Evolutionary conservation across 1,140 invertebrate species (phyloP), one percentile per base, ranked within the genome.

Genomic region (Tyrophagus putrescentiae): DNA sequence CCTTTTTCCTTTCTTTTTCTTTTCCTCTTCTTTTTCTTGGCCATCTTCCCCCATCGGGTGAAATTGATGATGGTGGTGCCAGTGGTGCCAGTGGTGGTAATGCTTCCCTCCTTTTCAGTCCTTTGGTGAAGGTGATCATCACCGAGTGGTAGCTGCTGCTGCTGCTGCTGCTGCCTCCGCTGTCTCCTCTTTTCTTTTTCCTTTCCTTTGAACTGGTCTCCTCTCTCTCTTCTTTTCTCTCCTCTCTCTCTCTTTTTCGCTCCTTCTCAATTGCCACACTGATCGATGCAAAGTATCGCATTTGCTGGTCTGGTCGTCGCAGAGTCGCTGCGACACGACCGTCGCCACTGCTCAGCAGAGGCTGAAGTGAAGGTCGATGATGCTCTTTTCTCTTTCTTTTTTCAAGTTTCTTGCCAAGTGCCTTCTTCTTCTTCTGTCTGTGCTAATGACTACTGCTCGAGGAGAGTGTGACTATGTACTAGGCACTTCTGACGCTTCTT

Each of bases 251-350:
- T 13, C 36, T 39, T 39, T 39, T 13, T 48, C 45, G 18, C 23
- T 25, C 7, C 45, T 25, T n/a, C n/a, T n/a, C 7, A 48, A 48
- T 21, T 39, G 21, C 13, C 13, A 13, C 13, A 39, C 36, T 21
- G 45, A 48, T 48, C 45, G 45, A 48, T 48, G 45, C 45, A 48
- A 48, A 48, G 45, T 48, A 48, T 48, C 45, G 45, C 31, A 25
- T n/a, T n/a, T n/a, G n/a, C n/a, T n/a, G n/a, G n/a, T n/a, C n/a
- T n/a, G n/a, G n/a, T n/a, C n/a, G n/a, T n/a, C n/a, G n/a, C n/a
- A n/a, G n/a, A n/a, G n/a, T n/a, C n/a, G n/a, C n/a, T n/a, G n/a
- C n/a, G n/a, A n/a, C n/a, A n/a, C n/a, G n/a, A n/a, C n/a, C n/a
- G n/a, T n/a, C n/a, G n/a, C n/a, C n/a, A n/a, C n/a, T n/a, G n/a